These are phyloP conservation scores for Acanthosoma haemorrhoidale DNA, from an alignment of 2,888 invertebrate species.

Conservation along the genomic window DNA sequence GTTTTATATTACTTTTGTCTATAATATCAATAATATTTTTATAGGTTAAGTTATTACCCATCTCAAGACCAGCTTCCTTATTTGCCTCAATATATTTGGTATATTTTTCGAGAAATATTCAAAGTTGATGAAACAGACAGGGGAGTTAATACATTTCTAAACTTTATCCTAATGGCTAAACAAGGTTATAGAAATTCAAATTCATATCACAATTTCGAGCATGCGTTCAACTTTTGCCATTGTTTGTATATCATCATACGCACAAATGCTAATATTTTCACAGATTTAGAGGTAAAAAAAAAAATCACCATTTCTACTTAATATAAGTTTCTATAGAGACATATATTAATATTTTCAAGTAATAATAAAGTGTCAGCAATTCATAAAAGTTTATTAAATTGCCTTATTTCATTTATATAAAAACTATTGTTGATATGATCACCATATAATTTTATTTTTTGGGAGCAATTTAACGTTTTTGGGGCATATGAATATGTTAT, in stretches of 20 bases:
- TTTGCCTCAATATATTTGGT: conserved; percentile 27
- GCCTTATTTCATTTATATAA: no score
- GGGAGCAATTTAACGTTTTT: background rate
- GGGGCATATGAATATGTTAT: no score
- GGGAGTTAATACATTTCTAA: conserved; percentile 25
- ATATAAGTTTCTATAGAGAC: background rate
- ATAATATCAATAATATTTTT: background rate
- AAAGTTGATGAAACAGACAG: background rate
- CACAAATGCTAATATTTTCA: conserved; percentile 51
- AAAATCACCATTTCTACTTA: background rate
- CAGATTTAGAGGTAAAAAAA: conserved; percentile 49
- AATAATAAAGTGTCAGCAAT: no score
- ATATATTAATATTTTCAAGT: background rate
- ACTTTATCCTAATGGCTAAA: conserved; percentile 51
- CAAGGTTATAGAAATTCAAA: conserved; percentile 53
- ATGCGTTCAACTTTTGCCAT: conserved; percentile 59
- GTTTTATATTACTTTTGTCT: no score
- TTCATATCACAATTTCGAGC: conserved; percentile 59
- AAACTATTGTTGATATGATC: background rate
- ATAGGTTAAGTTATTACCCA: conserved; percentile 33
- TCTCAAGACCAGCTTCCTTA: conserved; percentile 27
- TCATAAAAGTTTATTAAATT: no score
- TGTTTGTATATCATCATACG: conserved; percentile 55
- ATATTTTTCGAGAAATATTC: conserved; percentile 34
- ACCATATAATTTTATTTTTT: background rate